Evolutionary conservation across 2,113 vertebrate species (phyloP).

Genomic region (Pseudorasbora parva): DNA sequence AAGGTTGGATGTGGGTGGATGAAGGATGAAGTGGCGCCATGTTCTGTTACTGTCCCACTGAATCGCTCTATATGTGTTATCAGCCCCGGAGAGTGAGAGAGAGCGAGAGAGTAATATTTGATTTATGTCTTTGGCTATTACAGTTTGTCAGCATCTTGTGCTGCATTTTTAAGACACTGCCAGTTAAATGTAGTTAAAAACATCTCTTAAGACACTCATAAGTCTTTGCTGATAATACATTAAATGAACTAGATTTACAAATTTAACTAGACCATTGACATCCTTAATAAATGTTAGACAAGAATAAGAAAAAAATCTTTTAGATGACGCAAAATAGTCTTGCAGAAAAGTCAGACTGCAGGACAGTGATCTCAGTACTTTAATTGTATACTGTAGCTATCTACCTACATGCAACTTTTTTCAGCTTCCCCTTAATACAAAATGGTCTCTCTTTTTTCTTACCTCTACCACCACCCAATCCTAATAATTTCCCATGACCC

Average conservation of each 20-base stretch:
- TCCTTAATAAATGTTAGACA: background rate
- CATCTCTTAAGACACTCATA: background rate
- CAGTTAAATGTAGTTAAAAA: background rate
- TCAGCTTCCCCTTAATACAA: constrained; percentile 21
- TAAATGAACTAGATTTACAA: background rate
- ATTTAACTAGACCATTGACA: background rate
- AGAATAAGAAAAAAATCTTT: background rate
- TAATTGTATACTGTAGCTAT: background rate
- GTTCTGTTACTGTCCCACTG: constrained; percentile 37
- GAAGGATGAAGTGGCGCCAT: constrained; percentile 37
- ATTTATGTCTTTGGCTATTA: background rate
- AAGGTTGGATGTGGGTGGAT: constrained; percentile 47
- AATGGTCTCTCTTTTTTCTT: constrained; percentile 58
- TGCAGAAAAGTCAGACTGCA: background rate
- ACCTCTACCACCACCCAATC: constrained; percentile 61
- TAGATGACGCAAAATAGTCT: background rate
- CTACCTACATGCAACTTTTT: background rate
- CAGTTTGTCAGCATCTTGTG: background rate
- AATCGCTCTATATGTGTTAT: constrained; percentile 13
- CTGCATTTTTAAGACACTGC: background rate
- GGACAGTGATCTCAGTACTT: background rate
- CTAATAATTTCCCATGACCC: constrained; percentile 46
- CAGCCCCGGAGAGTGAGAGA: background rate
- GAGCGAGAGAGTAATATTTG: background rate
- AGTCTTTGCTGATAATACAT: background rate